These are phyloP conservation scores for Drosophila anomalata DNA, from an alignment of 2,888 invertebrate species.

Conservation along the genomic window DNA sequence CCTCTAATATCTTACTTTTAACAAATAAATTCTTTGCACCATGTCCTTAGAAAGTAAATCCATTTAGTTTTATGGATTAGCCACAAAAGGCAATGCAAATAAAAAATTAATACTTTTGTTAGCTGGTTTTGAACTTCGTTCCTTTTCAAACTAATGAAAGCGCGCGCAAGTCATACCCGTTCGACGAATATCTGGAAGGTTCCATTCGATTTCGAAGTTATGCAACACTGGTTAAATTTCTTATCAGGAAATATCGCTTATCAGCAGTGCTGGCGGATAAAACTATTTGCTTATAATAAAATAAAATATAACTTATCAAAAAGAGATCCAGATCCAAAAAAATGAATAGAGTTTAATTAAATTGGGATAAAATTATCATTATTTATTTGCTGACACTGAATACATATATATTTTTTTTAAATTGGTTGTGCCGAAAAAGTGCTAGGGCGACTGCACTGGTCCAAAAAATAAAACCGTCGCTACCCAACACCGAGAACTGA, in stretches of 20 bases:
- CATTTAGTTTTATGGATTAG: constrained; percentile 28
- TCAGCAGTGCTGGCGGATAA: background rate
- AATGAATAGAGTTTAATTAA: background rate
- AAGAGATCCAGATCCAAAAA: background rate
- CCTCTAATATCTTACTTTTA: constrained; percentile 9
- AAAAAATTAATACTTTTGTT: constrained; percentile 19
- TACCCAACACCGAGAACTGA: constrained; percentile 46
- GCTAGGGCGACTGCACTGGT: background rate
- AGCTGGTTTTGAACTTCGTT: constrained; percentile 1
- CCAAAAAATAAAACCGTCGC: background rate
- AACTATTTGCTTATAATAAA: background rate
- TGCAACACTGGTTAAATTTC: constrained; percentile 45
- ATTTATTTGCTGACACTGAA: background rate
- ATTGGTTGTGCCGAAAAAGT: background rate
- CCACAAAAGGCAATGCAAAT: constrained; percentile 15
- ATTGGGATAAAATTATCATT: background rate
- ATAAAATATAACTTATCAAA: background rate
- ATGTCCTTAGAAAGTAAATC: constrained; percentile 32
- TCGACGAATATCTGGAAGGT: constrained; percentile 19
- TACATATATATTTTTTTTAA: background rate
- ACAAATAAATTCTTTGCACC: constrained; percentile 15
- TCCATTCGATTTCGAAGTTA: constrained; percentile 1
- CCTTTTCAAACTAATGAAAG: constrained; percentile 3
- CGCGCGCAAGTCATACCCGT: constrained; percentile 10
- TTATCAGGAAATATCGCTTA: background rate